phyloP scores from a whole-genome alignment of 1,140 invertebrate genomes.

The Ceratoteleas bidentatus region DNA sequence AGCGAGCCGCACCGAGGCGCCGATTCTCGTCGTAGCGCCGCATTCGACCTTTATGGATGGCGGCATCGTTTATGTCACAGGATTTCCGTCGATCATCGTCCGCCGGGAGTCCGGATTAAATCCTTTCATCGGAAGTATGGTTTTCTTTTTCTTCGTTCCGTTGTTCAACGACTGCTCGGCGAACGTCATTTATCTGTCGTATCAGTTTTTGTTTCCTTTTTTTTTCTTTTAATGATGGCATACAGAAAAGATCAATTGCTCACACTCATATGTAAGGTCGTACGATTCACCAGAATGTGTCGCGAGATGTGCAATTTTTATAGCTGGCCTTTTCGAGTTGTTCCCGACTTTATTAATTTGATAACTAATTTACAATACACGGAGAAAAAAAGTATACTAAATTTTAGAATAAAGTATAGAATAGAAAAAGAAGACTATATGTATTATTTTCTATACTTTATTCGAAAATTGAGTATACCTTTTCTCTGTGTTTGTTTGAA shows the following conservation, averaged over 20 bases:
- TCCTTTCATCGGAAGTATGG: slow-evolving; percentile 93
- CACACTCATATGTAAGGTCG: neutral
- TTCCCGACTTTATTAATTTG: too few species aligned
- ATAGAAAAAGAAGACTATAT: too few species aligned
- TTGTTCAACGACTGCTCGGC: neutral
- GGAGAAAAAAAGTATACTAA: too few species aligned
- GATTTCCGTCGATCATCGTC: slow-evolving; percentile 90
- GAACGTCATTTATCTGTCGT: neutral
- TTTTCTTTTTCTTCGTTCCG: slow-evolving; percentile 27
- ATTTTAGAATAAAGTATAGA: too few species aligned
- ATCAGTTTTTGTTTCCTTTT: too few species aligned
- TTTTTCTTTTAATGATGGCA: too few species aligned
- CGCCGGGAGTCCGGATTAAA: slow-evolving; percentile 88
- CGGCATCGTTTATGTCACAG: slow-evolving; percentile 89
- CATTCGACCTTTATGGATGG: slow-evolving; percentile 94
- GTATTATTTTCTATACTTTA: too few species aligned
- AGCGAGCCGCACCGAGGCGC: slow-evolving; percentile 87
- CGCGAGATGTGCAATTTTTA: slow-evolving; percentile 38
- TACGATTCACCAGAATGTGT: slow-evolving; percentile 3
- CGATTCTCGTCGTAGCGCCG: slow-evolving; percentile 91
- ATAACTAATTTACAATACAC: too few species aligned
- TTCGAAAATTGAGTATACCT: too few species aligned
- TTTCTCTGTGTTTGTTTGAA: too few species aligned
- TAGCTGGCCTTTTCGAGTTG: slow-evolving; percentile 31
- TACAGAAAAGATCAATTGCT: neutral